These are phyloP conservation scores for Oasisia sp. DNA, from an alignment of 2,888 invertebrate species.

Conservation along the genomic window DNA sequence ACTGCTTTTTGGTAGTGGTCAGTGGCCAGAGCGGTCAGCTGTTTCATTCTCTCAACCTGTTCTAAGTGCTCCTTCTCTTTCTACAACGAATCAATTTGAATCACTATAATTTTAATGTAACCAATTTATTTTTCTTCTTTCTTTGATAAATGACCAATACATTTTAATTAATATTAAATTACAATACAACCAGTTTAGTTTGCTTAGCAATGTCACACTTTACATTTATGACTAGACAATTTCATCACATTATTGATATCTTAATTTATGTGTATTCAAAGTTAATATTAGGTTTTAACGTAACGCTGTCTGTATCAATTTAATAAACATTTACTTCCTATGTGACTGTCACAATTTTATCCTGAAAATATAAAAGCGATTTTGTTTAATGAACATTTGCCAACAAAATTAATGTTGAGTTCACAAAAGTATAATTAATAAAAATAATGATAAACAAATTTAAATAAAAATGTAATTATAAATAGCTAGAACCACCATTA, in stretches of 20 bases:
- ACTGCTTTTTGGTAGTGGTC: conserved; percentile 50
- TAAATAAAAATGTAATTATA: no score
- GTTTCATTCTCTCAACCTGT: conserved; percentile 45
- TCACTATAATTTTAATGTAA: no score
- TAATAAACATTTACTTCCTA: no score
- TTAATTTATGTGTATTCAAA: no score
- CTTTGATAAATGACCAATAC: background rate
- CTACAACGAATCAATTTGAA: conserved; percentile 39
- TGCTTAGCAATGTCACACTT: background rate
- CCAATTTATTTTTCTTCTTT: background rate
- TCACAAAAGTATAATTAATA: background rate
- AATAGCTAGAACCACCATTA: background rate
- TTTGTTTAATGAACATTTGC: background rate
- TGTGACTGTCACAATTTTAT: no score
- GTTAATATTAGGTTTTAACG: no score
- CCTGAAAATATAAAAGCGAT: no score
- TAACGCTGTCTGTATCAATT: no score
- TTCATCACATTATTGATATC: no score
- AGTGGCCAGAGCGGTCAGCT: conserved; percentile 49
- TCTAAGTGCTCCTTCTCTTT: conserved; percentile 51
- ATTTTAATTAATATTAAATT: background rate
- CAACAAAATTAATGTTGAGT: background rate
- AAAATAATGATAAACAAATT: no score
- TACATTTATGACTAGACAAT: background rate
- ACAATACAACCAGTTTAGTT: background rate